These are phyloP conservation scores for Nycticryphes semicollaris DNA, from an alignment of 2,113 vertebrate species.

Conservation along the genomic window DNA sequence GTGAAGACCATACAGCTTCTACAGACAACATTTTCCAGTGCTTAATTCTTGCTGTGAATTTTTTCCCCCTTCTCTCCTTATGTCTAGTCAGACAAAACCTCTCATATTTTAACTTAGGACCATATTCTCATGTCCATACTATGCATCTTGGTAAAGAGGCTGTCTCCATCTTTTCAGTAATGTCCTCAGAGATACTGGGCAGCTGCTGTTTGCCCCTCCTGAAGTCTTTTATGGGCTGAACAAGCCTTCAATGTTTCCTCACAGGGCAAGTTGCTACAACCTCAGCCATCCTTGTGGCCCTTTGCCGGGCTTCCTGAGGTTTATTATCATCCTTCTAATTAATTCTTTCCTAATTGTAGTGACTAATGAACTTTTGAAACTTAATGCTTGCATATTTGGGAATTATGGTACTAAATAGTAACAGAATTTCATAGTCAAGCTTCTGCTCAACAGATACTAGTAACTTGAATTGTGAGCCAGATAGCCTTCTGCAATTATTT, in stretches of 20 bases:
- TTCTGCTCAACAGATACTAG: neutral
- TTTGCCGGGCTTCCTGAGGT: neutral
- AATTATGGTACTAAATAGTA: neutral
- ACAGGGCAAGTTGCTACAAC: neutral
- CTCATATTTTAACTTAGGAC: neutral
- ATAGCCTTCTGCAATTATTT: neutral
- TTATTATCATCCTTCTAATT: neutral
- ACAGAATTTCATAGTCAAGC: neutral
- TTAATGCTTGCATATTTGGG: neutral
- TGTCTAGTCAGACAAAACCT: neutral
- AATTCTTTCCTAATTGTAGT: neutral
- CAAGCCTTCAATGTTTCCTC: neutral
- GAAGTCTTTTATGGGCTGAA: neutral
- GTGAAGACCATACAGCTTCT: neutral
- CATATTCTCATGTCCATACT: neutral
- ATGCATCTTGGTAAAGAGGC: neutral
- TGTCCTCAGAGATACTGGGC: neutral
- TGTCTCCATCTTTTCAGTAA: neutral
- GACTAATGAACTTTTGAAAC: neutral
- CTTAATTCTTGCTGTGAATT: neutral
- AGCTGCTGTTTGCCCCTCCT: neutral
- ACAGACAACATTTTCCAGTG: neutral
- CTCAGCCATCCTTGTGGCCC: neutral
- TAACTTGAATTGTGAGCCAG: neutral
- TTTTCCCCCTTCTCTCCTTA: neutral